These are phyloP conservation scores for Sitophilus oryzae DNA, from an alignment of 1,140 invertebrate species.

Conservation along the genomic window DNA sequence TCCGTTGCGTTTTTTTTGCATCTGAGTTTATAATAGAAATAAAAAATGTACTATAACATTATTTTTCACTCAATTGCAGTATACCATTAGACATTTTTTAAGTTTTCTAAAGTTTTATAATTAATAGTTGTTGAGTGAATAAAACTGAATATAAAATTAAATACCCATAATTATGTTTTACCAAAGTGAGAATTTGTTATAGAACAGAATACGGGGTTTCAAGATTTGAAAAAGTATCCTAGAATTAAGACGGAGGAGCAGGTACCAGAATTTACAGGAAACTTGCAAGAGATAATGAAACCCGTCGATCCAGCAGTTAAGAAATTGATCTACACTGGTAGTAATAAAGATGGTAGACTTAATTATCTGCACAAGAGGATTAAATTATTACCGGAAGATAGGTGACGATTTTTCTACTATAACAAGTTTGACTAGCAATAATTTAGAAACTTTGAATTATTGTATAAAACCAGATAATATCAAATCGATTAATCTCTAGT, in stretches of 20 bases:
- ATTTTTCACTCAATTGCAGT: no score
- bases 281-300: conserved; percentile 31
- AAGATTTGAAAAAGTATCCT: conserved; percentile 20
- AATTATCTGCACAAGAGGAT: conserved; percentile 34
- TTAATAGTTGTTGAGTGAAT: not conserved
- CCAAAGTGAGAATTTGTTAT: not conserved
- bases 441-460: no score
- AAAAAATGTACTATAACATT: no score
- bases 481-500: no score
- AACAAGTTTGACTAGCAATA: no score
- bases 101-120: not conserved
- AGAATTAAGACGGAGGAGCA: conserved; percentile 21
- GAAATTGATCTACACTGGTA: conserved; percentile 34
- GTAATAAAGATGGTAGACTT: conserved; percentile 28
- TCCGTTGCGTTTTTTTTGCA: no score
- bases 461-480: no score
- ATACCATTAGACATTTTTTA: no score
- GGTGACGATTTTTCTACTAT: conserved; percentile 21
- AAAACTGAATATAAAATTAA: not conserved
- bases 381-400: conserved; percentile 35
- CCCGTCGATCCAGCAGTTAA: conserved; percentile 32
- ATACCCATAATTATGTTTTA: no score
- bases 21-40: no score
- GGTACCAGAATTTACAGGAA: not conserved
- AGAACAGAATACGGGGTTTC: conserved; percentile 25